Evolutionary conservation across 2,888 invertebrate genomes (phyloP).

Genomic region (Lamellibrachia columna): DNA sequence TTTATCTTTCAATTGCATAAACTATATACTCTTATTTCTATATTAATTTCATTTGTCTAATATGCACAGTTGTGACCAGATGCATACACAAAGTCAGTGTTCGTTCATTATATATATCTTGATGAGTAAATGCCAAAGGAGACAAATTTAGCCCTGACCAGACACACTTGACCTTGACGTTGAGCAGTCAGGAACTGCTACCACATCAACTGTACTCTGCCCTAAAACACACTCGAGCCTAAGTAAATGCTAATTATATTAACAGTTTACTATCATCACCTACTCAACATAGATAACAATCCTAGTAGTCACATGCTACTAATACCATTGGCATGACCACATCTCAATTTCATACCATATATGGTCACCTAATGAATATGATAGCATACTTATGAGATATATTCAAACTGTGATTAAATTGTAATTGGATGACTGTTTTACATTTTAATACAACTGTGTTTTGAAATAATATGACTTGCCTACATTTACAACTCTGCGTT

Average conservation of each 20-base stretch:
- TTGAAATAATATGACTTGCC: neutral
- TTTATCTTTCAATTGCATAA: too few species aligned
- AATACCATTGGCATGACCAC: neutral
- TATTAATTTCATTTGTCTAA: too few species aligned
- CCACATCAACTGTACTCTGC: neutral
- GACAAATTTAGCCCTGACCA: too few species aligned
- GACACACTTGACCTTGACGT: too few species aligned
- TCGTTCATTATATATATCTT: too few species aligned
- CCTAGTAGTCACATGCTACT: neutral
- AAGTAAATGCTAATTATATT: neutral
- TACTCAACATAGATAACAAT: neutral
- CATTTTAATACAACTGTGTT: neutral
- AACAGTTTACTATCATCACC: neutral
- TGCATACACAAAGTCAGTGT: too few species aligned
- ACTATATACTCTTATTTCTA: too few species aligned
- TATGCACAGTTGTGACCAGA: too few species aligned
- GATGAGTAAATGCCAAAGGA: too few species aligned
- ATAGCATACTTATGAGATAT: neutral
- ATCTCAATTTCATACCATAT: neutral
- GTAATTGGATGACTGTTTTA: neutral
- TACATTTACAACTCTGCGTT: neutral
- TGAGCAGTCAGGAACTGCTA: too few species aligned
- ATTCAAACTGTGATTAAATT: neutral
- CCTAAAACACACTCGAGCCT: neutral
- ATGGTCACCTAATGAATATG: neutral